A percentile compares a stretch with the other conserved stretches of the same genome.
phyloP scores from a whole-genome alignment of 1,140 invertebrate genomes.

The Formica exsecta region DNA sequence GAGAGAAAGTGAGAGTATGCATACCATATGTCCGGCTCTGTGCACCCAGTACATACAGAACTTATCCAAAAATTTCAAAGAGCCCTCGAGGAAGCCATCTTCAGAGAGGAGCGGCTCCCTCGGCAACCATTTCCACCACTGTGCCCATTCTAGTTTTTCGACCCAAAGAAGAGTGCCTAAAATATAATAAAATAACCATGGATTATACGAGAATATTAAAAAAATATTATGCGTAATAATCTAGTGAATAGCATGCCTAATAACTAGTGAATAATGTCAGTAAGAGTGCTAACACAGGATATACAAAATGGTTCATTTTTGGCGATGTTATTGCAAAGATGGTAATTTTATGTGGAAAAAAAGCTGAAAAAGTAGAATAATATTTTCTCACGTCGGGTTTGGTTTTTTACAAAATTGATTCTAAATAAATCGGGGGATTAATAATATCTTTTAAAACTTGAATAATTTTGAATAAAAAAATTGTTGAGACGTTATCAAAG shows the following conservation, averaged over 20 bases:
- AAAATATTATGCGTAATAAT: neutral
- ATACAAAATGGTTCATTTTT: neutral
- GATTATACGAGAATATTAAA: neutral
- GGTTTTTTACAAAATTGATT: neutral
- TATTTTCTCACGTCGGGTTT: neutral
- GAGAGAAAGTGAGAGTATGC: slow-evolving; percentile 66
- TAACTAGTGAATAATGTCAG: neutral
- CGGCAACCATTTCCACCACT: slow-evolving; percentile 85
- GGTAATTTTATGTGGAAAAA: neutral
- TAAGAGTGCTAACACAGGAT: neutral
- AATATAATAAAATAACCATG: slow-evolving; percentile 35
- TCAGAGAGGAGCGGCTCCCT: slow-evolving; percentile 88
- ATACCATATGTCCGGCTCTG: slow-evolving; percentile 91
- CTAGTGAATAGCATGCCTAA: too few species aligned
- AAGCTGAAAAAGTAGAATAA: neutral
- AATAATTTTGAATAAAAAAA: neutral
- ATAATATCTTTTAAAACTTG: neutral
- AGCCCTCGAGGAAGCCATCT: slow-evolving; percentile 88
- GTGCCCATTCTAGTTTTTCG: slow-evolving; percentile 89
- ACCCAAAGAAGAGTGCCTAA: slow-evolving; percentile 89
- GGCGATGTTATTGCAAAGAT: neutral
- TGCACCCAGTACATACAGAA: slow-evolving; percentile 92
- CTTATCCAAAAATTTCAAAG: slow-evolving; percentile 89
- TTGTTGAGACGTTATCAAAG: neutral
- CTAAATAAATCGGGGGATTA: neutral